Base-by-base conservation (phyloP, 2,888 invertebrate species). In the Cordylochernes scorpioides region DNA sequence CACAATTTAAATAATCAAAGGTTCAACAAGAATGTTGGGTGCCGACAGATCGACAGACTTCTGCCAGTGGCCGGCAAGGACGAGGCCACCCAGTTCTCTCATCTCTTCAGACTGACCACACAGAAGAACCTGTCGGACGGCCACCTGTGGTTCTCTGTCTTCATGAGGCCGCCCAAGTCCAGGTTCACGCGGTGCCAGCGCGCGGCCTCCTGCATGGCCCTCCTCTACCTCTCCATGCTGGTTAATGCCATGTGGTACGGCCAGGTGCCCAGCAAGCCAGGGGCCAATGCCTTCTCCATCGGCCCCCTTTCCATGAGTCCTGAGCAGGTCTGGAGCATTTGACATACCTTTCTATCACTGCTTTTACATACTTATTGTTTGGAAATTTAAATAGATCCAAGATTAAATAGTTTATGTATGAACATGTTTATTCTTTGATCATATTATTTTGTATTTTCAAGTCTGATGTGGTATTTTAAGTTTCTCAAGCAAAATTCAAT, bases 181-280 rank as follows among this genome's bases (percentile, higher is more conserved):
- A 46, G 57, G 13, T 60, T 58, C 43, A 56, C 57, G 1, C 43
- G 57, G 29, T 24, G 49, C 6, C 55, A 58, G 43, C 46, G 60
- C 8, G 51, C 59, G 5, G 53, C 55, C 9, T 55, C 55, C 36
- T 58, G 58, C 35, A 48, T 60, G 29, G 50, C 55, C 24, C 46
- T 60, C 32, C 47, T 61, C 13, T 56, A 50, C 36, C 45, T 54
- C 8, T 52, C 54, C 22, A 61, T 61, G 60, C 39, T 61, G 33
- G 52, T 54, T n/a, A 59, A 57, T 38, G 59, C 58, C 25, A 52
- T 61, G 53, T 61, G 55, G 48, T 61, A 60, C 42, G 50, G 45
- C 15, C 39, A 36, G 17, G 43, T 44, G 12, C 38, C 41, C 10
- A 47, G 39, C 30, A 31, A 44, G 42, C 28, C 41, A 34, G 6